Conservation (phyloP, 2,888 invertebrate species). For the Melinopterus prodromus region DNA sequence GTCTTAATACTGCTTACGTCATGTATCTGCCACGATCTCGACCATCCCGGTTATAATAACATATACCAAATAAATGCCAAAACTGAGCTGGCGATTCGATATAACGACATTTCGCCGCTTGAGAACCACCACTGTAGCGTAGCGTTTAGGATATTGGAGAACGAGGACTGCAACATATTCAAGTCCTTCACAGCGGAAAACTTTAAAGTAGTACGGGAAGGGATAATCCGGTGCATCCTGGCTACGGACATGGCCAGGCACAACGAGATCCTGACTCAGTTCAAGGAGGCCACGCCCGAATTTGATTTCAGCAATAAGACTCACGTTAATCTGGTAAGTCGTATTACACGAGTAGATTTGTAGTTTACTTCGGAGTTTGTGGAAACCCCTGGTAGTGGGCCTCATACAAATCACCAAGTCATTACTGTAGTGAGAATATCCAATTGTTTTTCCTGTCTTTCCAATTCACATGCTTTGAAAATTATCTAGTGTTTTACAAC, state of each 20-base stretch:
- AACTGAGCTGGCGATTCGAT: slow-evolving; percentile 82
- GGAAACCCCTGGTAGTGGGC: too few relatives aligned
- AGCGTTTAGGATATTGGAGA: slow-evolving; percentile 80
- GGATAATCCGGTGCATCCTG: slow-evolving; percentile 79
- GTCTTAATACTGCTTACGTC: slow-evolving; percentile 79
- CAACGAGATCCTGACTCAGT: slow-evolving; percentile 78
- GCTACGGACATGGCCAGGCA: slow-evolving; percentile 84
- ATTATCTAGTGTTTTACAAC: too few relatives aligned
- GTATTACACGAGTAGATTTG: neutral
- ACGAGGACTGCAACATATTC: slow-evolving; percentile 83
- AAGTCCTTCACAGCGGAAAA: slow-evolving; percentile 70
- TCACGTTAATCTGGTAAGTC: slow-evolving; percentile 75
- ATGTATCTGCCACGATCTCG: slow-evolving; percentile 83
- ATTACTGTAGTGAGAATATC: too few relatives aligned
- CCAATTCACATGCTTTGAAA: too few relatives aligned
- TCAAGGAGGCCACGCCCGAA: slow-evolving; percentile 70
- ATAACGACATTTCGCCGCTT: slow-evolving; percentile 86
- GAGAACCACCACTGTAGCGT: slow-evolving; percentile 90
- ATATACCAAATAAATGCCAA: slow-evolving; percentile 85
- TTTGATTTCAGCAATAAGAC: slow-evolving; percentile 75
- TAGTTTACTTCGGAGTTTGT: neutral
- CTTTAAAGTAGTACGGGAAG: slow-evolving; percentile 75
- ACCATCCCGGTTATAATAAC: slow-evolving; percentile 81
- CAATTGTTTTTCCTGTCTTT: too few relatives aligned
- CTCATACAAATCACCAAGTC: too few relatives aligned